Evolutionary conservation across 2,888 invertebrate species (phyloP).

Genomic region (Eilema caniola): DNA sequence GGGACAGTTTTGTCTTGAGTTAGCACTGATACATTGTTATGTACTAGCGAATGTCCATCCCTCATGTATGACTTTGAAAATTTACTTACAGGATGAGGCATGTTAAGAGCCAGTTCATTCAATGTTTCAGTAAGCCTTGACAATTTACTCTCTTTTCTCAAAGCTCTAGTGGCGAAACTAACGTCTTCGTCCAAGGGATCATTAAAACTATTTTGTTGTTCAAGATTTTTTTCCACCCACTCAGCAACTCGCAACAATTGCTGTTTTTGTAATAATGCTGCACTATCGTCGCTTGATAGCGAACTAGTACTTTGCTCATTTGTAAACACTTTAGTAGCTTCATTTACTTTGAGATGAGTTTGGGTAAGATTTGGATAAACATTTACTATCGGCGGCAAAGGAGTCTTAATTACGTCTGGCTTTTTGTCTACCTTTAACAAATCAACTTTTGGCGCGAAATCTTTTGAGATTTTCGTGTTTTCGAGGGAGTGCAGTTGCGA

Average conservation of each 20-base stretch:
- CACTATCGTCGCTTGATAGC: slow-evolving; percentile 83
- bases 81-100: slow-evolving; percentile 84
- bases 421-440: slow-evolving; percentile 66
- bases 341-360: slow-evolving; percentile 82
- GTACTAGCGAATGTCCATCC: slow-evolving; percentile 70
- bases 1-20: slow-evolving; percentile 60
- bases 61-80: slow-evolving; percentile 72
- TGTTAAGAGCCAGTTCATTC: slow-evolving; percentile 80
- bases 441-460: slow-evolving; percentile 71
- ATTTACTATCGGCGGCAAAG: slow-evolving; percentile 77
- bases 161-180: slow-evolving; percentile 65
- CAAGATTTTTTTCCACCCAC: slow-evolving; percentile 91
- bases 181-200: slow-evolving; percentile 80
- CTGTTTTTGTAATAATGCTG: slow-evolving; percentile 87
- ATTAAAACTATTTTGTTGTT: slow-evolving; percentile 80
- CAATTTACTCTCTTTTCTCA: slow-evolving; percentile 74
- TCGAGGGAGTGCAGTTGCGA: slow-evolving; percentile 80
- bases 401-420: slow-evolving; percentile 63
- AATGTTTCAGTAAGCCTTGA: slow-evolving; percentile 77
- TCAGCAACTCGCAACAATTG: slow-evolving; percentile 91
- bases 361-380: slow-evolving; percentile 83
- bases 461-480: slow-evolving; percentile 82
- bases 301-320: slow-evolving; percentile 85
- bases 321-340: slow-evolving; percentile 77
- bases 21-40: slow-evolving; percentile 56